phyloP scores from a whole-genome alignment of 2,888 invertebrate species.

The Trissolcus brochymenae region DNA sequence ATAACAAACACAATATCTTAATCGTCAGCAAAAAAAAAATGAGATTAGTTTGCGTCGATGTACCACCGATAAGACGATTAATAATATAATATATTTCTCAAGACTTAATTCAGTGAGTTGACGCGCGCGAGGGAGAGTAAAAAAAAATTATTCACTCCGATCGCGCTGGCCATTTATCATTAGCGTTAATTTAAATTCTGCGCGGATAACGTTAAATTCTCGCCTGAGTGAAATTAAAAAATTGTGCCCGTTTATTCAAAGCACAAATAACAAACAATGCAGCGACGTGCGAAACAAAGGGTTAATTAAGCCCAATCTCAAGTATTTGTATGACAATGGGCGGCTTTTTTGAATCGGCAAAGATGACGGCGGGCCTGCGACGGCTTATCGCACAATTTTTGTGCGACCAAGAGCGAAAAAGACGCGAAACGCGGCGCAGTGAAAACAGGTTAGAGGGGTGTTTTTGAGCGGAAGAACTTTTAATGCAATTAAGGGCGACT shows the following conservation, averaged over 20 bases:
- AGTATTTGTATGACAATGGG: constrained; percentile 34
- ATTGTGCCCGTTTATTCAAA: constrained; percentile 18
- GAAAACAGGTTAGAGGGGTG: constrained; percentile 68
- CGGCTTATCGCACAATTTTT: constrained; percentile 30
- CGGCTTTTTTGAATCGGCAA: constrained; percentile 15
- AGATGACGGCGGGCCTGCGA: constrained; percentile 13
- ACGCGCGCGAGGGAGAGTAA: background rate
- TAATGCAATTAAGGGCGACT: constrained; percentile 74
- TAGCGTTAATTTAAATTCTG: constrained; percentile 10
- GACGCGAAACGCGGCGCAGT: constrained; percentile 37
- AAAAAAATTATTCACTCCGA: background rate
- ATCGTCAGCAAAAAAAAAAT: background rate
- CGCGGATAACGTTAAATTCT: constrained; percentile 20
- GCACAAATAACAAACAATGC: constrained; percentile 24
- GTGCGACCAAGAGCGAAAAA: constrained; percentile 15
- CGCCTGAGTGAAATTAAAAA: constrained; percentile 17
- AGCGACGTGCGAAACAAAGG: constrained; percentile 20
- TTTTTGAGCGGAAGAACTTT: constrained; percentile 73
- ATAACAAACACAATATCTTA: constrained; percentile 14
- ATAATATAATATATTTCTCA: too few relatives aligned
- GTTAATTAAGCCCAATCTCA: constrained; percentile 41
- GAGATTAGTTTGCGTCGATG: background rate
- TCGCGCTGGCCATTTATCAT: constrained; percentile 3
- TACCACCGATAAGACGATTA: background rate
- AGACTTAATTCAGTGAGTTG: too few relatives aligned